Percentiles rank a stretch among this genome's conserved stretches.
These are phyloP conservation scores for Periparus ater DNA, from an alignment of 2,797 vertebrate species.

Conservation along the genomic window DNA sequence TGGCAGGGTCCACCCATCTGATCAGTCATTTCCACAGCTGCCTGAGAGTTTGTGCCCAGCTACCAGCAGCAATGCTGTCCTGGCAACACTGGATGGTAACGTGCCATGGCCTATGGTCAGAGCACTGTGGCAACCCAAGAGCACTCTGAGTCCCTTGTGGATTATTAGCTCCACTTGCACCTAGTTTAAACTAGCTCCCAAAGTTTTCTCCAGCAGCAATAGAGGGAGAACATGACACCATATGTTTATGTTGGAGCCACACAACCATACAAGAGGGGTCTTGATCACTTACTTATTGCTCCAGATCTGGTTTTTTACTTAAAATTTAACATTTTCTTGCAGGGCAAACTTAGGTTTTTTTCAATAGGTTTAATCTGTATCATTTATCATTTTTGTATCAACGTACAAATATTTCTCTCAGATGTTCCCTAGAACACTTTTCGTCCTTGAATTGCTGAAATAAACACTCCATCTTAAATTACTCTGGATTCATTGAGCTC, in stretches of 20 bases:
- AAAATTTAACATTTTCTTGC: not conserved
- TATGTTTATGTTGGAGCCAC: not conserved
- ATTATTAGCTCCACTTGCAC: not conserved
- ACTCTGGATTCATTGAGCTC: not conserved
- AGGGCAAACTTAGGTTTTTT: not conserved
- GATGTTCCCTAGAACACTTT: not conserved
- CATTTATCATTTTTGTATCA: not conserved
- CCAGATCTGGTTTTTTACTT: not conserved
- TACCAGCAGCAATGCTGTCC: not conserved
- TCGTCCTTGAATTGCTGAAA: not conserved
- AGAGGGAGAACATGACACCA: not conserved
- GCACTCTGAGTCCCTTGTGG: not conserved
- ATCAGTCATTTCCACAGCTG: not conserved
- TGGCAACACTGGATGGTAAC: not conserved
- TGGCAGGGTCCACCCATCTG: not conserved
- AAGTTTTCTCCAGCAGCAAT: not conserved
- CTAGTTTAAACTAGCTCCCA: not conserved
- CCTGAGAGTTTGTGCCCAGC: not conserved
- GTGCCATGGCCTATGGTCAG: not conserved
- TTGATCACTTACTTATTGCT: not conserved
- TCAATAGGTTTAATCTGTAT: not conserved
- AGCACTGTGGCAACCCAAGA: not conserved
- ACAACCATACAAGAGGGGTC: not conserved
- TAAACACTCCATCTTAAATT: not conserved
- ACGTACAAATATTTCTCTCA: not conserved